Base-by-base conservation (phyloP, 2,797 vertebrate species). In the Myioborus melanocephalus region DNA sequence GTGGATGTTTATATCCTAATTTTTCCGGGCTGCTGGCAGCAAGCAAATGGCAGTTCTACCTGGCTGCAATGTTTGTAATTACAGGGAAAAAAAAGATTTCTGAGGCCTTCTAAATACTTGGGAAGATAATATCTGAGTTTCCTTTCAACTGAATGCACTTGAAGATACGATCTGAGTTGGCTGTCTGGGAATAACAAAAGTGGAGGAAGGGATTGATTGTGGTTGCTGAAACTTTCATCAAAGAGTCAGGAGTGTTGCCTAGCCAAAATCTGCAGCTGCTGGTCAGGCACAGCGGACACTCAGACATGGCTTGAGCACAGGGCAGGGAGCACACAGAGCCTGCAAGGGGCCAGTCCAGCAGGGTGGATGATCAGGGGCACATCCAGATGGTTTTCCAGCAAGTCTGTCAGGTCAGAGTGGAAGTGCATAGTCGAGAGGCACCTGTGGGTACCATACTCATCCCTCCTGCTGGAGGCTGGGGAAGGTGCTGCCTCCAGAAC, bases 91-190 rank as follows among this genome's bases (percentile, higher is more conserved):
- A 89, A 94, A 60, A 81, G 4, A 85, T 84, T 76, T 94, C 57
- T 46, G 65, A 94, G 93, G 83, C 77, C 64, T 84, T 87, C 88
- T 66, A 44, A 96, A 95, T 95, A 93, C 76, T 93, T 84, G 70
- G 63, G 78, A 76, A 86, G 92, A 95, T 94, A 82, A 34, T 90
- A 96, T 94, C 92, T 83, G 83, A 77, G 78, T 77, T 95, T 93
- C 86, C 92, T 96, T 95, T 95, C 90, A 95, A 90, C 93, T 72
- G 88, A 87, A 81, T 78, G 41, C 70, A 73, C 81, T 95, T 93
- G 93, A 81, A 95, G 95, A 96, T 96, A 95, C 0, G 2, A 93
- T 96, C 88, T 76, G 55, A 80, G 83, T 79, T 94, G 91, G 63
- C 80, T 91, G 91, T 75, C 87, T 95, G 93, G 77, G 88, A 92